Conservation (phyloP, 2,113 vertebrate genomes). For the Tachysurus fulvidraco region DNA sequence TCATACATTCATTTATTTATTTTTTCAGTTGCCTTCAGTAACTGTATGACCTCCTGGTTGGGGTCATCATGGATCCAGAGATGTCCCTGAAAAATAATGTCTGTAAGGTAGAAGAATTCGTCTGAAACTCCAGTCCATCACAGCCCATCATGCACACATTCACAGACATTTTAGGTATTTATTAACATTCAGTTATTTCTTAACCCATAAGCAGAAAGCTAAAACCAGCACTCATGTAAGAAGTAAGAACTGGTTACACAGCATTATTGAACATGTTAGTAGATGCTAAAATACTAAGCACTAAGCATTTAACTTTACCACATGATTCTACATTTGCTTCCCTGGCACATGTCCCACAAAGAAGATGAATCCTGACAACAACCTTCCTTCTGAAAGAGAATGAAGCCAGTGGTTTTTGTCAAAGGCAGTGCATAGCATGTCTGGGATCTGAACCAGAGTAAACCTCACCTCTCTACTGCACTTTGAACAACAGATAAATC, state of each 20-base stretch:
- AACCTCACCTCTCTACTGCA: not conserved
- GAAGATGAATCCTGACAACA: not conserved
- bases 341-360: not conserved
- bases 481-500: conserved; percentile 13
- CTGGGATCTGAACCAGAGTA: conserved; percentile 8
- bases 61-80: not conserved
- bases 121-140: not conserved
- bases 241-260: not conserved
- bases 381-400: not conserved
- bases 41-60: not conserved
- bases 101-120: not conserved
- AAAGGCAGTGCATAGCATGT: not conserved
- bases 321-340: not conserved
- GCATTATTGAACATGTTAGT: not conserved
- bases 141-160: not conserved
- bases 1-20: not conserved
- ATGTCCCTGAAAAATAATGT: not conserved
- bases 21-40: not conserved
- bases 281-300: not conserved
- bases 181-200: not conserved
- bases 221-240: not conserved
- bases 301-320: not conserved
- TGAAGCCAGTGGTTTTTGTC: not conserved
- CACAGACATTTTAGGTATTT: not conserved
- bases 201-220: not conserved